These are phyloP conservation scores for Intellagama lesueurii DNA, from an alignment of 2,797 vertebrate genomes.

Conservation along the genomic window DNA sequence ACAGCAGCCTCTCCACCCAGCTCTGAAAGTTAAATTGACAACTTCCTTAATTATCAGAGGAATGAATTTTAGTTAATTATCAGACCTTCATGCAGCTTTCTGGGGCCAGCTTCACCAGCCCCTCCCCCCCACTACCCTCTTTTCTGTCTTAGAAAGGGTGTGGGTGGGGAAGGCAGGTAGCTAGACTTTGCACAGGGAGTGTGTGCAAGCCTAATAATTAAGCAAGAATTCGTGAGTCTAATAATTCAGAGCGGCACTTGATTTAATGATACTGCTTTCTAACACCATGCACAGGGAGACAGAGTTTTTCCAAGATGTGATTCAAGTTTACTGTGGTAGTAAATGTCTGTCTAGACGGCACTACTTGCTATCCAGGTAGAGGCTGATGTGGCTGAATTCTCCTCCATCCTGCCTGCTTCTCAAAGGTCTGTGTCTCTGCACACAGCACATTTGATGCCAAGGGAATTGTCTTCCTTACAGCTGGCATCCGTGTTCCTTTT, in stretches of 20 bases:
- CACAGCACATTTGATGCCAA: not conserved
- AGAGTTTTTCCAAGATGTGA: not conserved
- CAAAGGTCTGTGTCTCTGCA: not conserved
- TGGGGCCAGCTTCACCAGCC: not conserved
- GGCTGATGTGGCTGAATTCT: not conserved
- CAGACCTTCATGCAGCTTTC: not conserved
- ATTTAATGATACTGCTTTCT: not conserved
- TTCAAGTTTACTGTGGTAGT: not conserved
- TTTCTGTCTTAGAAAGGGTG: not conserved
- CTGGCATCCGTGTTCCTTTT: not conserved
- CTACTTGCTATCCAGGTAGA: not conserved
- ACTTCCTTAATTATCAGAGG: not conserved
- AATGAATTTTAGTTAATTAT: not conserved
- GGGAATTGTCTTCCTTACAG: not conserved
- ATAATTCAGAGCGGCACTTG: not conserved
- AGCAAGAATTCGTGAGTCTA: not conserved
- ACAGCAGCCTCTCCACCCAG: not conserved
- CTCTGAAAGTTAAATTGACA: slow-evolving; percentile 2
- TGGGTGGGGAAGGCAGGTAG: not conserved
- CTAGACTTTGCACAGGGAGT: not conserved
- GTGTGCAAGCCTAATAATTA: not conserved
- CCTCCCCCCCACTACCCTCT: not conserved
- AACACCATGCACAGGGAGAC: not conserved
- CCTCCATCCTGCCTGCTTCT: not conserved
- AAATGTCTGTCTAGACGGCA: not conserved